These are phyloP conservation scores for Plecotus auritus DNA, from an alignment of 2,113 vertebrate species.

Conservation along the genomic window DNA sequence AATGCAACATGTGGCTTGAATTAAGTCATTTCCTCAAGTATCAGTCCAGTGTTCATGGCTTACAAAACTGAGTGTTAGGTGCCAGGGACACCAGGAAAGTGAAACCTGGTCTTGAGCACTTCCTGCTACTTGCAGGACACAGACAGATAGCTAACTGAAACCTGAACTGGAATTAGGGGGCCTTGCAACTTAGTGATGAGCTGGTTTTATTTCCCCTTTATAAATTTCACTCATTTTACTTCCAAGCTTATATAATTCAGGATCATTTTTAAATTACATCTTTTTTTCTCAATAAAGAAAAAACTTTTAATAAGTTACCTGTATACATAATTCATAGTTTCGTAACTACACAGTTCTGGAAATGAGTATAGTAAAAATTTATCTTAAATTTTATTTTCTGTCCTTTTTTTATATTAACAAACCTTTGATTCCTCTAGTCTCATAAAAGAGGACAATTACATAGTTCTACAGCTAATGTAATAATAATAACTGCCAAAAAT, in stretches of 20 bases:
- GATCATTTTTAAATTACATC: not conserved
- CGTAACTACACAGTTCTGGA: not conserved
- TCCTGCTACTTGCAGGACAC: not conserved
- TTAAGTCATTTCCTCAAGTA: not conserved
- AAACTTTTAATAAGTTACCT: not conserved
- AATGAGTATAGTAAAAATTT: not conserved
- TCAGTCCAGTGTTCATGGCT: not conserved
- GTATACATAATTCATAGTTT: not conserved
- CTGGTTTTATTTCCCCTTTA: not conserved
- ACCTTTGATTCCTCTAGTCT: not conserved
- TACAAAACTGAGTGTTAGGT: fast-evolving
- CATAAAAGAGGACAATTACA: not conserved
- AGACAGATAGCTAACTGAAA: not conserved
- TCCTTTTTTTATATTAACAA: not conserved
- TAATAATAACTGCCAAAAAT: not conserved
- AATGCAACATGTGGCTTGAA: not conserved
- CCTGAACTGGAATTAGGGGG: fast-evolving
- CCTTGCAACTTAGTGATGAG: not conserved
- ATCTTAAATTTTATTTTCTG: not conserved
- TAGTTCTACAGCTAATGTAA: not conserved
- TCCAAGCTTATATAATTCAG: not conserved
- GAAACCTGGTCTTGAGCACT: not conserved
- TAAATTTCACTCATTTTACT: not conserved
- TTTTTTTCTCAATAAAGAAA: not conserved
- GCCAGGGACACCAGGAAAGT: no score